Evolutionary conservation across 1,140 invertebrate genomes (phyloP), one percentile per base, ranked within the genome.

Genomic region (Drosophila albomicans): DNA sequence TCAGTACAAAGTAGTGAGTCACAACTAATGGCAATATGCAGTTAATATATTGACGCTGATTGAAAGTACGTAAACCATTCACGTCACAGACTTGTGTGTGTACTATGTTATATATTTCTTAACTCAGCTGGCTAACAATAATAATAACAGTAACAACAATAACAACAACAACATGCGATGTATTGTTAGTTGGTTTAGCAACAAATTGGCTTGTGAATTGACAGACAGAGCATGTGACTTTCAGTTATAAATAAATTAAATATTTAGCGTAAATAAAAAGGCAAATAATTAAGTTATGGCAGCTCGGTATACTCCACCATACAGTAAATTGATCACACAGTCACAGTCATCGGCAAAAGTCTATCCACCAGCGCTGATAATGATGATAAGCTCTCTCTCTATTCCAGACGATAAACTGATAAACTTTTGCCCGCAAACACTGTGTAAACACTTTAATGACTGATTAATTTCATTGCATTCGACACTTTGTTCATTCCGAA

Each of bases 211-310:
- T 68, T 78, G 78, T 71, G 61, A 81, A 72, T 61, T 82, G 79
- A 69, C 62, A 73, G 62, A 48, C 43, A 28, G 58, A 63, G 70
- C 84, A 87, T 87, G 84, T 87, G 84, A 87, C 85, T 82, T 51
- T 57, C 16, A 16, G 57, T 66, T 75, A 73, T 75, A 77, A 74
- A 66, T 70, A 71, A 82, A 73, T 79, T 43, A 54, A 87, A 76
- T 61, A 75, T 61, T 66, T 75, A 45, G 67, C 48, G 75, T 54
- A 78, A 82, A 73, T 65, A 74, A 32, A 70, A 57, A 58, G 54
- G 57, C 45, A 88, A 75, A 79, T 87, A 79, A 82, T 69, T 82
- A 69, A 86, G 69, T 72, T 62, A 79, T 85, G 70, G 46, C 76
- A 46, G 66, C 64, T 61, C 46, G 64, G 45, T 38, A 43, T 41